Conservation (phyloP, 2,797 vertebrate species). For the Acanthiza pusilla region DNA sequence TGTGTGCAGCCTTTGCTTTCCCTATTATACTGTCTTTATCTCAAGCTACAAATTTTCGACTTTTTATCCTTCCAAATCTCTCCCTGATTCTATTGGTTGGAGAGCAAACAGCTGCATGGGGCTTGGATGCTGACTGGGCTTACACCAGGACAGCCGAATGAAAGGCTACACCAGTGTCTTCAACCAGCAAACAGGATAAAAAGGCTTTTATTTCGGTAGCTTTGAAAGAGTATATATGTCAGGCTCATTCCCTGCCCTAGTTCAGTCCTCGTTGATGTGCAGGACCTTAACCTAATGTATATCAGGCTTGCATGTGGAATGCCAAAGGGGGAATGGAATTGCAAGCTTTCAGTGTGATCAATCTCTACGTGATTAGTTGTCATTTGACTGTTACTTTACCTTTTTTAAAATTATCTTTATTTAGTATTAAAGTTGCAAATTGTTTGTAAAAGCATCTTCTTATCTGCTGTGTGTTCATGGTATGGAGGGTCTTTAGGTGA, state of each 20-base stretch:
- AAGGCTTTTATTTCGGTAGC: neutral
- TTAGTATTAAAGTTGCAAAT: neutral
- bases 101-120: neutral
- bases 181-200: neutral
- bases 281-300: neutral
- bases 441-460: neutral
- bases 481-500: neutral
- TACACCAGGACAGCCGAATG: neutral
- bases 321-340: neutral
- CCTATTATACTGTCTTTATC: neutral
- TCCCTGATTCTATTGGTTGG: neutral
- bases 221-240: neutral
- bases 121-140: fast-evolving
- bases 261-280: neutral
- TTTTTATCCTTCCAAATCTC: neutral
- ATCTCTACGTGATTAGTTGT: neutral
- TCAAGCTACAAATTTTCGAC: neutral
- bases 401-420: neutral
- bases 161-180: neutral
- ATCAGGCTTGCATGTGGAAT: neutral
- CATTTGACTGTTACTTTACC: neutral
- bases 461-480: neutral
- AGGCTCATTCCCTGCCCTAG: neutral
- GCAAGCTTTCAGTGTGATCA: neutral
- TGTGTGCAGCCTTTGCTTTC: neutral